These are phyloP conservation scores for Cathartes aura DNA, from an alignment of 2,113 vertebrate species.

Conservation along the genomic window DNA sequence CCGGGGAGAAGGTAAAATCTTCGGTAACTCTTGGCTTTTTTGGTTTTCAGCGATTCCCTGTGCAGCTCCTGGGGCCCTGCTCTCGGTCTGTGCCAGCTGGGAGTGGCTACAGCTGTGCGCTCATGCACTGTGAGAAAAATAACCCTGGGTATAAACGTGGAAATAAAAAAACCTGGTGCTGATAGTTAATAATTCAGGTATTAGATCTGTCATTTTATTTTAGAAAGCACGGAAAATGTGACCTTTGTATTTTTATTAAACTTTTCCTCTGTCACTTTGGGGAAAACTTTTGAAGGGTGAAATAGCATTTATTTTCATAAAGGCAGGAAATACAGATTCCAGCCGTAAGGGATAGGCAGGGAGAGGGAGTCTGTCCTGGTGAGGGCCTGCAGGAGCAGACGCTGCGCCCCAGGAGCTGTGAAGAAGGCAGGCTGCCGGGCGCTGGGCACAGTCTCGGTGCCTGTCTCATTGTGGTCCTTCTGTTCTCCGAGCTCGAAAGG, in stretches of 20 bases:
- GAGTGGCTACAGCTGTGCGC: background rate
- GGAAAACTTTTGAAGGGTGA: background rate
- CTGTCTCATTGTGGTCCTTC: background rate
- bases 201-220: background rate
- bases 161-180: background rate
- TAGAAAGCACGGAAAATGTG: background rate
- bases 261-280: background rate
- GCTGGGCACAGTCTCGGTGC: background rate
- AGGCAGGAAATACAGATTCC: background rate
- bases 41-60: background rate
- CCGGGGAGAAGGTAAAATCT: slow-evolving; percentile 5
- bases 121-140: background rate
- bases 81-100: background rate
- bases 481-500: background rate
- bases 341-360: background rate
- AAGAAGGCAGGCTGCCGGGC: background rate
- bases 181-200: background rate
- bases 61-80: background rate
- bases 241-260: background rate
- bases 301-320: background rate
- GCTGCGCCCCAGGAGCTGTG: background rate
- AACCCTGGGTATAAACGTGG: background rate
- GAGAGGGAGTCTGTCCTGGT: background rate
- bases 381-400: background rate
- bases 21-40: background rate